These are phyloP conservation scores for Phrynocephalus vlangalii DNA, from an alignment of 2,797 vertebrate genomes.

Conservation along the genomic window DNA sequence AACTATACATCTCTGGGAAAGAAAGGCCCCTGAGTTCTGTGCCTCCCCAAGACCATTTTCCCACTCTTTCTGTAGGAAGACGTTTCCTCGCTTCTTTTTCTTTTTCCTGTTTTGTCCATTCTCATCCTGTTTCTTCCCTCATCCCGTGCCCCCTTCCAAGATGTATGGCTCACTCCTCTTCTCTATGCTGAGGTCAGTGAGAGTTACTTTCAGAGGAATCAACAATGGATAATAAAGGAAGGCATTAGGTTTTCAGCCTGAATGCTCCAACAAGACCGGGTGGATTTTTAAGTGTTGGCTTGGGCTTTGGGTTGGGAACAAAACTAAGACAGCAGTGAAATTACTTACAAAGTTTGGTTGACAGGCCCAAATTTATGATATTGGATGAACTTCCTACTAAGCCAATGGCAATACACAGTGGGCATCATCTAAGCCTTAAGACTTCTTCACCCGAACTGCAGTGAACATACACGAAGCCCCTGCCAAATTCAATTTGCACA, in stretches of 20 bases:
- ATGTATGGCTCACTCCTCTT: not conserved
- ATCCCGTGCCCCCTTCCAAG: not conserved
- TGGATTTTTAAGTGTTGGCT: not conserved
- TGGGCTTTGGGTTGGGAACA: not conserved
- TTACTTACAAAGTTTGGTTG: constrained; percentile 21
- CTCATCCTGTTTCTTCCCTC: not conserved
- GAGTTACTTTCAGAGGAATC: not conserved
- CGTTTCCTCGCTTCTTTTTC: not conserved
- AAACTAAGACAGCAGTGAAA: not conserved
- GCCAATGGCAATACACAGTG: not conserved
- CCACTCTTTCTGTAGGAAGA: not conserved
- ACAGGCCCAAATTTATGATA: not conserved
- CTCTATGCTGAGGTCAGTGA: not conserved
- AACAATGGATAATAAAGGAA: not conserved
- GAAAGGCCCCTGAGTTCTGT: not conserved
- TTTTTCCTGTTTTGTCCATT: not conserved
- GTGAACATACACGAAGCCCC: not conserved
- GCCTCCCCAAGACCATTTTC: not conserved
- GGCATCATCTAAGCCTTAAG: not conserved
- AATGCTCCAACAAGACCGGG: not conserved
- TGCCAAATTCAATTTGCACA: constrained; percentile 26
- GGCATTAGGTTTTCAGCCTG: not conserved
- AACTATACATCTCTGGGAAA: not conserved
- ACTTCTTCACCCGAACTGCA: constrained; percentile 2
- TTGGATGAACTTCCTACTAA: not conserved